Percentiles rank a stretch among this genome's conserved stretches.
These are phyloP conservation scores for Phoeniculus purpureus DNA, from an alignment of 2,797 vertebrate genomes.

Conservation along the genomic window DNA sequence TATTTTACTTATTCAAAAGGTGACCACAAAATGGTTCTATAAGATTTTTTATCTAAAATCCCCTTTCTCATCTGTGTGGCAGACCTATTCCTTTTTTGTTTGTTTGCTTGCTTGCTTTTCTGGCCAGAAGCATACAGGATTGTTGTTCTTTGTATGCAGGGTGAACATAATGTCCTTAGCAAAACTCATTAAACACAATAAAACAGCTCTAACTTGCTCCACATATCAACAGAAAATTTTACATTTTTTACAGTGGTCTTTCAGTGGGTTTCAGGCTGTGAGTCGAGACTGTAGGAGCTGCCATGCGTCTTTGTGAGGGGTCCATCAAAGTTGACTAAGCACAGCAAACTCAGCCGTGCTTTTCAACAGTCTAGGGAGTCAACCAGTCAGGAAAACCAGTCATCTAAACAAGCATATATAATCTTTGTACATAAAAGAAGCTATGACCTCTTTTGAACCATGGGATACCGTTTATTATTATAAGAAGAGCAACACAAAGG, in stretches of 20 bases:
- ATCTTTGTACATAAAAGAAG: slow-evolving; percentile 24
- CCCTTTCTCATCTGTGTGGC: neutral
- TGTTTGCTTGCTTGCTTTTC: neutral
- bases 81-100: neutral
- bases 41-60: neutral
- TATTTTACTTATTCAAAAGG: neutral
- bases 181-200: neutral
- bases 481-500: neutral
- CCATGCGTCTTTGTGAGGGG: neutral
- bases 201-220: neutral
- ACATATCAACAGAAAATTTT: neutral
- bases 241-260: neutral
- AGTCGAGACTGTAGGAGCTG: neutral
- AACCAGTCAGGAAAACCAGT: neutral
- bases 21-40: neutral
- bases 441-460: slow-evolving; percentile 27
- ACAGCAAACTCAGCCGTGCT: neutral
- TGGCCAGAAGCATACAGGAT: neutral
- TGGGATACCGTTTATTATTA: neutral
- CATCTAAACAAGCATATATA: neutral
- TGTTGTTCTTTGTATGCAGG: neutral
- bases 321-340: neutral
- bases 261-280: neutral
- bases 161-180: neutral
- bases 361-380: neutral